Evolutionary conservation across 2,113 vertebrate genomes (phyloP).

Genomic region (Carassius carassius): DNA sequence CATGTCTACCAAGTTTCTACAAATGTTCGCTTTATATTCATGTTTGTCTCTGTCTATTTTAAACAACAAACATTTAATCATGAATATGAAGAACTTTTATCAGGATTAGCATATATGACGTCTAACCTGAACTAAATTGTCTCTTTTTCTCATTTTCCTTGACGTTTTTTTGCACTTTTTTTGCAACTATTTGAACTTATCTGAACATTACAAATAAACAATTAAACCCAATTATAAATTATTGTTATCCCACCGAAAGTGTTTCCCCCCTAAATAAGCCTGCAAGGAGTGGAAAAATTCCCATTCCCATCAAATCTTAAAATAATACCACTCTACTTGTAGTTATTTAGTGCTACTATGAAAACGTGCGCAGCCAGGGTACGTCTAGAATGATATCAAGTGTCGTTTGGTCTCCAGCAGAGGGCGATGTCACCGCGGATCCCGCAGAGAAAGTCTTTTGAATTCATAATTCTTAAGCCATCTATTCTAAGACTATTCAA

Average conservation of each 20-base stretch:
- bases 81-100: not conserved
- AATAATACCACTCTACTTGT: not conserved
- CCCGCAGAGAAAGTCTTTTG: not conserved
- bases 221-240: not conserved
- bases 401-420: slow-evolving; percentile 11
- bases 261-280: not conserved
- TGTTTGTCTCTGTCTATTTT: not conserved
- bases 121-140: not conserved
- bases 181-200: not conserved
- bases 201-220: not conserved
- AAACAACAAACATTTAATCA: not conserved
- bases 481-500: slow-evolving; percentile 13
- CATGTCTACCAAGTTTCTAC: not conserved
- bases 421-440: slow-evolving; percentile 22
- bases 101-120: not conserved
- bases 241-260: not conserved
- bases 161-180: not conserved
- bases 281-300: not conserved
- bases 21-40: not conserved
- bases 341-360: not conserved
- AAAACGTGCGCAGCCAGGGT: no score
- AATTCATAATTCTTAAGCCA: slow-evolving; percentile 20
- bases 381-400: not conserved
- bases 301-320: not conserved
- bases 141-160: not conserved